Percentiles rank a stretch among this genome's conserved stretches.
Evolutionary conservation across 2,113 vertebrate species (phyloP).

Genomic region (Uria aalge): DNA sequence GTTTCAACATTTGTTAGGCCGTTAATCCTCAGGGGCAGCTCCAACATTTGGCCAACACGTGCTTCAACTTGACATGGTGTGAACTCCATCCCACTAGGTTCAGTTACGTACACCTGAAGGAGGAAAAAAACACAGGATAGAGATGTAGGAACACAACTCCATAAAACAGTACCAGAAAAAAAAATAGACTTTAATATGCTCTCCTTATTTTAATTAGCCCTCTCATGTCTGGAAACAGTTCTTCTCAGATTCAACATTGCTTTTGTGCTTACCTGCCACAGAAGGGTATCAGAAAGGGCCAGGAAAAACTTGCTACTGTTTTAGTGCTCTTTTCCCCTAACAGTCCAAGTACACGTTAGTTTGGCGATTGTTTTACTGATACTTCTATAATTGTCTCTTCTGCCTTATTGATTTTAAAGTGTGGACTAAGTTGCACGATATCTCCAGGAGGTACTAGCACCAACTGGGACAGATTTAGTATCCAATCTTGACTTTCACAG

Average conservation of each 20-base stretch:
- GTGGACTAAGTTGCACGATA: fast-evolving
- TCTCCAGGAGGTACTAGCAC: not conserved
- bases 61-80: constrained; percentile 85
- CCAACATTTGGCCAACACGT: constrained; percentile 78
- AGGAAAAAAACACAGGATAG: not conserved
- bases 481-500: not conserved
- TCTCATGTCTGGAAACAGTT: not conserved
- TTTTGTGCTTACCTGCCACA: not conserved
- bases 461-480: not conserved
- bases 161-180: not conserved
- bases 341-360: not conserved
- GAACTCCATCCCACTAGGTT: constrained; percentile 92
- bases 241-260: not conserved
- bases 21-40: constrained; percentile 87
- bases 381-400: not conserved
- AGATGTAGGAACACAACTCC: not conserved
- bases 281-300: not conserved
- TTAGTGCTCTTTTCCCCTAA: not conserved
- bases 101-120: constrained; percentile 87
- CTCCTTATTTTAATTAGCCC: not conserved
- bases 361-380: not conserved
- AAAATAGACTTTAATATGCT: not conserved
- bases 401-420: not conserved
- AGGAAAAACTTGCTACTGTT: not conserved
- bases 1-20: constrained; percentile 74